Base-by-base conservation (phyloP, 37 sponge, comb jelly and placozoan species). In the Tethya wilhelma region DNA sequence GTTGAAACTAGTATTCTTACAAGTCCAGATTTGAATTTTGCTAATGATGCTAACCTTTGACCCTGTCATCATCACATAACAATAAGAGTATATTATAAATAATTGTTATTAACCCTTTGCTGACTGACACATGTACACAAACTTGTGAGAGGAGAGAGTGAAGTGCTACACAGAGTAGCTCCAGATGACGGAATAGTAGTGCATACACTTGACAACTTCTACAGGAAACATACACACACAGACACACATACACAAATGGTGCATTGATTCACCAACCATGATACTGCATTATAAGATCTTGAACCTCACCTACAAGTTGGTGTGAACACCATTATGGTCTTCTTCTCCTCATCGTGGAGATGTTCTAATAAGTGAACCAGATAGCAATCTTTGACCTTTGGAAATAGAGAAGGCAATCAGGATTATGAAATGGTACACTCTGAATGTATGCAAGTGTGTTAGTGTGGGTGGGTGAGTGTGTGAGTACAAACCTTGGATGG, bases 331-430 rank as follows among this genome's bases (percentile, higher is more conserved):
- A 97, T 85, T 25, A 91, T 28, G 1, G 90, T 82, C 42, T 94
- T 89, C 22, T 63, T 68, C 44, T 89, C 84, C 14, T 64, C 75
- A 23, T 82, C 74, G 39, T 88, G 84, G 23, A 94, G 64, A 11
- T 70, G 49, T 6, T 89, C 69, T 32, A 91, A 23, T 56, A 97
- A 49, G 29, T 84, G 71, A 0, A 94, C 71, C 58, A 97, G 45
- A 64, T 97, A 97, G 64, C 87, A 83, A 56, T 97, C 97, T 42
- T 92, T 92, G 23, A 95, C 96, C 87, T 92, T n/a, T n/a, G n/a
- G n/a, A 2, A 45, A 25, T 71, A 71, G 28, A 41, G 44, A 71
- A 2, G 22, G 26, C 22, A 41, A 40, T 26, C 3, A 23, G 38
- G 36, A 44, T 29, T 23, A 69, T 30, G 22, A 43, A 70, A 4